Conservation (phyloP, 2,888 invertebrate species). For the Heliconius cydno region DNA sequence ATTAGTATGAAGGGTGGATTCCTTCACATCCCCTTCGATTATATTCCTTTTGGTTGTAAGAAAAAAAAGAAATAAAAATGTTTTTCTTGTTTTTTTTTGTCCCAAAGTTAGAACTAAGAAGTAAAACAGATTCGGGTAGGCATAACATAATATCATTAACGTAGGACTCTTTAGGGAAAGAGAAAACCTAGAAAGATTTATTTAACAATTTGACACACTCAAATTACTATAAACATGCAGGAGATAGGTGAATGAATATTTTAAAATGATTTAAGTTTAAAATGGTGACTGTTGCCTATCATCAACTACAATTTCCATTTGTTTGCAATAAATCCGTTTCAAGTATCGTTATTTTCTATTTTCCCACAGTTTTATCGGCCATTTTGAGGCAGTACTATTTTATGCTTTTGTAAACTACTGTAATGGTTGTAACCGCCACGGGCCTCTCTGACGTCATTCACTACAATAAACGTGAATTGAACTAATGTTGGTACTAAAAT, state of each 20-base stretch:
- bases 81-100: not conserved
- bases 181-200: no score
- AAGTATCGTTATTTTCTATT: conserved; percentile 34
- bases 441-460: conserved; percentile 52
- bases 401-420: conserved; percentile 60
- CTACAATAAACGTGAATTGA: conserved; percentile 50
- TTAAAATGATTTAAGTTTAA: not conserved
- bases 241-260: no score
- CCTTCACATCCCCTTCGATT: conserved; percentile 29
- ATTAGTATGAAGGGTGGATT: conserved; percentile 38
- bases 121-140: no score
- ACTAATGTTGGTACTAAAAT: conserved; percentile 29
- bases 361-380: conserved; percentile 45
- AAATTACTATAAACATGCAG: no score
- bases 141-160: no score
- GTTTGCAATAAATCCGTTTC: not conserved
- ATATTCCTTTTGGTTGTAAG: conserved; percentile 6
- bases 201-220: no score
- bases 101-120: not conserved
- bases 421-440: conserved; percentile 59
- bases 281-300: not conserved
- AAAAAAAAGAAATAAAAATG: not conserved
- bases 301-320: not conserved
- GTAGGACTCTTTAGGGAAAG: no score
- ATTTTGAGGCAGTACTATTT: conserved; percentile 59